These are phyloP conservation scores for Sinella curviseta DNA, from an alignment of 1,140 invertebrate genomes.

Conservation along the genomic window DNA sequence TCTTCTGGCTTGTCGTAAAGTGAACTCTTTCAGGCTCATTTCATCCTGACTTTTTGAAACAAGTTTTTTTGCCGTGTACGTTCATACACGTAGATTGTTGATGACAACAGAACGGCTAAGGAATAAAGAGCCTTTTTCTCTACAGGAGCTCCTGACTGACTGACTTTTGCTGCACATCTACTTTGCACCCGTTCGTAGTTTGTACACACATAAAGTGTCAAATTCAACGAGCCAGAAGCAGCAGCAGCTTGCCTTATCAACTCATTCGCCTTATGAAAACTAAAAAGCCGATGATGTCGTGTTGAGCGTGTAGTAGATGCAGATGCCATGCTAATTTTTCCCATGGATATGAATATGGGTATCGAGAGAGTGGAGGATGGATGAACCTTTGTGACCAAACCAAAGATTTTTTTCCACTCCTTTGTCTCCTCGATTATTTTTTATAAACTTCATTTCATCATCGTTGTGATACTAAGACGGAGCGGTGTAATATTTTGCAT, in stretches of 20 bases:
- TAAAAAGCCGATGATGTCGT: background rate
- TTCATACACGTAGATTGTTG: background rate
- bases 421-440: background rate
- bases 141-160: background rate
- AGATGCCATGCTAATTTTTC: slow-evolving; percentile 21
- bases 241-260: background rate
- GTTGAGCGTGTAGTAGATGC: background rate
- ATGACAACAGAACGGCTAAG: background rate
- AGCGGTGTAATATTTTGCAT: background rate
- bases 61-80: background rate
- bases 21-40: slow-evolving; percentile 26
- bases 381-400: background rate
- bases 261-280: background rate
- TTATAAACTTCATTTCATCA: background rate
- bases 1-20: no score
- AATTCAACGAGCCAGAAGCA: background rate
- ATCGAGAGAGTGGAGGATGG: background rate
- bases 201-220: background rate
- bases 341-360: background rate
- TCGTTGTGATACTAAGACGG: background rate
- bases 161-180: background rate
- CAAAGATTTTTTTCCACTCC: background rate
- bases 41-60: slow-evolving; percentile 13
- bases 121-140: no score
- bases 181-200: no score